Percentiles rank a stretch among this genome's conserved stretches.
Evolutionary conservation across 2,797 vertebrate species (phyloP).

Genomic region (Hemibagrus guttatus): DNA sequence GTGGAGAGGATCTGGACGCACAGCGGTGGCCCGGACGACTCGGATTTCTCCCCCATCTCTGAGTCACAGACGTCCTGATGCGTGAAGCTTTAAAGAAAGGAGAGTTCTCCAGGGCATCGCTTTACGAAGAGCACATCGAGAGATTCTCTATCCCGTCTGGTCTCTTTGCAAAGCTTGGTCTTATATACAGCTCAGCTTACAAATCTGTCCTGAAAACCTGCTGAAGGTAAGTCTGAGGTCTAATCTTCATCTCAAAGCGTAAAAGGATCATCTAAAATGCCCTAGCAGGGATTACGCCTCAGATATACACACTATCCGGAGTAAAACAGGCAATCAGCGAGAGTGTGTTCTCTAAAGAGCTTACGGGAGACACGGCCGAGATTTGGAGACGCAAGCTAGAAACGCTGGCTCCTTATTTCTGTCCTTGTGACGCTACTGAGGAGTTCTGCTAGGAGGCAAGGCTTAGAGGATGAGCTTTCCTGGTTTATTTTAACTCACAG

Average conservation of each 20-base stretch:
- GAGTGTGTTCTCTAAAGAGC: constrained; percentile 53
- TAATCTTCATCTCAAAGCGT: constrained; percentile 42
- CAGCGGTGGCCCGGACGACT: constrained; percentile 55
- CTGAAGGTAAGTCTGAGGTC: constrained; percentile 27
- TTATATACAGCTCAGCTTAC: constrained; percentile 40
- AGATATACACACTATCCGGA: not conserved
- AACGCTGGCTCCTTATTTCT: constrained; percentile 9
- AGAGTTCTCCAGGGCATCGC: not conserved
- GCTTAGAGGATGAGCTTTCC: not conserved
- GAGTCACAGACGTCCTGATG: not conserved
- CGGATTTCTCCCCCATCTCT: constrained; percentile 57
- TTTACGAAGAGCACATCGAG: not conserved
- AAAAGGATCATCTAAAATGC: constrained; percentile 27
- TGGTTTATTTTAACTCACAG: too few species aligned
- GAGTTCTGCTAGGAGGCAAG: not conserved
- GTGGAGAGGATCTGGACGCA: constrained; percentile 68
- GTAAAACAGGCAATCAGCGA: constrained; percentile 44
- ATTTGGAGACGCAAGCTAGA: not conserved
- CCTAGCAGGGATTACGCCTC: constrained; percentile 13
- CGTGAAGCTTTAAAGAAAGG: not conserved
- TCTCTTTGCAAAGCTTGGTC: not conserved
- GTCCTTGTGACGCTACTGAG: not conserved
- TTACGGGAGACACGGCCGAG: constrained; percentile 30
- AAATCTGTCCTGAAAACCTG: constrained; percentile 35
- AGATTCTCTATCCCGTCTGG: not conserved